Base-by-base conservation (phyloP, 2,888 invertebrate genomes). In the Chalcosyrphus nemorum region DNA sequence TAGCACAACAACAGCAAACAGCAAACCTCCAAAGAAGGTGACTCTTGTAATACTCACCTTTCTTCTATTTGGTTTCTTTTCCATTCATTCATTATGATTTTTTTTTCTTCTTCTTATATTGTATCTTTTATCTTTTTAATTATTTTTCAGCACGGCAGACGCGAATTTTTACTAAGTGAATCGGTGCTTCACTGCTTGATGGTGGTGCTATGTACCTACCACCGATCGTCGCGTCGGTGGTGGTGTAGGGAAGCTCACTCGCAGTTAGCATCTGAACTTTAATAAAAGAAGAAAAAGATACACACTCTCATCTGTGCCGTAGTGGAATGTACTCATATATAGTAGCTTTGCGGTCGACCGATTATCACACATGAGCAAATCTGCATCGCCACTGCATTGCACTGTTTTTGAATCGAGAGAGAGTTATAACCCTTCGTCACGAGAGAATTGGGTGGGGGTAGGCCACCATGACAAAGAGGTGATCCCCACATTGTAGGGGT, bases 31-130 rank as follows among this genome's bases (percentile, higher is more conserved):
- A 61, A 71, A 72, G 71, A 82, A 82, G 81, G 71, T 82, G 82
- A 72, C 82, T 82, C 72, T 82, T 74, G 72, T 77, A 68, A 74
- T 82, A 78, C 78, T 78, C 78, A 78, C 68, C 72, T 74, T 82
- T 82, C 78, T 68, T 82, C 50, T 35, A 61, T 72, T 82, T 68
- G 50, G 76, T 68, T 78, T 77, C 63, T 77, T 82, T 72, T 75
- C 29, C 78, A 72, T 77, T 72, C 77, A 82, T 77, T 77, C 71
- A 82, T 82, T 77, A 56, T 61, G 66, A 41, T 54, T 59, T 21
- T 66, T 61, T 32, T 17, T 52, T 65, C 38, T 61, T 35, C n/a
- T n/a, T n/a, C n/a, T n/a, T n/a, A n/a, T n/a, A n/a, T 66, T 27
- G 6, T 35, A 66, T 52, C 52, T 59, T 13, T n/a, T n/a, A n/a